Conservation (phyloP, 1,140 invertebrate species). For the Euura saliciscinereae region DNA sequence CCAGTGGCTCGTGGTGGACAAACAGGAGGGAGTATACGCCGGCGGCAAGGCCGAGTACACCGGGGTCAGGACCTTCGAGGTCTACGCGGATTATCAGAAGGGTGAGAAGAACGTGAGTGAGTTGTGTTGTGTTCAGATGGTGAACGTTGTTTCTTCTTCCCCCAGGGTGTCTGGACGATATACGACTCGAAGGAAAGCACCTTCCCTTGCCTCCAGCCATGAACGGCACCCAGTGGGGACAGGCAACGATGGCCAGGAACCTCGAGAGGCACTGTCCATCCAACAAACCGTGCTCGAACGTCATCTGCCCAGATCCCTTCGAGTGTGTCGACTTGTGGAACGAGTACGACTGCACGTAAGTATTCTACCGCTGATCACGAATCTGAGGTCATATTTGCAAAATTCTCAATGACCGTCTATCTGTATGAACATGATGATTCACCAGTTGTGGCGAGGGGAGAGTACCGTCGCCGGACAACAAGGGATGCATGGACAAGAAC, state of each 20-base stretch:
- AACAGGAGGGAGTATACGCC: constrained; percentile 93
- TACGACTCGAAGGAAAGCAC: constrained; percentile 89
- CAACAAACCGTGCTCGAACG: constrained; percentile 91
- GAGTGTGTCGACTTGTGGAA: constrained; percentile 97
- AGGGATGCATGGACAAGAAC: constrained; percentile 92
- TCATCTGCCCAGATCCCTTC: constrained; percentile 90
- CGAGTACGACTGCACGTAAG: constrained; percentile 97
- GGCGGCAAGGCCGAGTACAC: constrained; percentile 95
- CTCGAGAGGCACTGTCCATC: constrained; percentile 90
- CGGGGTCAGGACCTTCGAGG: constrained; percentile 89
- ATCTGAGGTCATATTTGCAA: background rate
- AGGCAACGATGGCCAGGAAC: constrained; percentile 90
- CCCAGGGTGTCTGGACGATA: constrained; percentile 81
- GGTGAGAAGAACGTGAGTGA: constrained; percentile 58
- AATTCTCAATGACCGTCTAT: background rate
- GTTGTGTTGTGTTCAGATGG: background rate
- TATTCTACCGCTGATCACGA: constrained; percentile 30
- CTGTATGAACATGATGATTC: constrained; percentile 15
- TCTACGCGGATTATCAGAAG: constrained; percentile 95
- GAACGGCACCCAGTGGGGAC: constrained; percentile 93
- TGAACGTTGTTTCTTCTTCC: constrained; percentile 22
- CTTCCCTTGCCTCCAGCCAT: constrained; percentile 90
- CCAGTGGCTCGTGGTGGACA: constrained; percentile 90
- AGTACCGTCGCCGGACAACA: constrained; percentile 84
- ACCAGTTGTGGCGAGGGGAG: constrained; percentile 89